These are phyloP conservation scores for Lerista edwardsae DNA, from an alignment of 2,797 vertebrate species.

Conservation along the genomic window DNA sequence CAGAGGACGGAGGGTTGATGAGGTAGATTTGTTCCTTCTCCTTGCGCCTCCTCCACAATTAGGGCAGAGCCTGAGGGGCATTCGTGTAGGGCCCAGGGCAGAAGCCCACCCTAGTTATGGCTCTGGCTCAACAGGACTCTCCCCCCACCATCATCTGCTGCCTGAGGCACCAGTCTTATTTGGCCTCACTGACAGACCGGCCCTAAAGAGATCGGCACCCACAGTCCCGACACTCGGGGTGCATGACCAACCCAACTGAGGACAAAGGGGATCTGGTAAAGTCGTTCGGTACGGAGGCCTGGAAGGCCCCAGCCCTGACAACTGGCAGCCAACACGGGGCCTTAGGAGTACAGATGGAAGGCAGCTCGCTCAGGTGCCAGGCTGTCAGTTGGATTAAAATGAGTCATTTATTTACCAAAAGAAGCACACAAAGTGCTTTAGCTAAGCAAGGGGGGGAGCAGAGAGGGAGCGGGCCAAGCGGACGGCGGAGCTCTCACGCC, in stretches of 20 bases:
- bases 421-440: constrained; percentile 95
- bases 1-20: no score
- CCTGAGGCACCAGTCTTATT: no score
- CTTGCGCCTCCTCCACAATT: no score
- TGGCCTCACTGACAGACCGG: no score
- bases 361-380: constrained; percentile 97
- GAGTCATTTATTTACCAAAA: constrained; percentile 99
- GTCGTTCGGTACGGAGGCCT: constrained; percentile 72
- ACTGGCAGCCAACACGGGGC: constrained; percentile 92
- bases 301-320: constrained; percentile 85
- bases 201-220: no score
- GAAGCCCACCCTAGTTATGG: no score
- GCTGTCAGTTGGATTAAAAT: constrained; percentile 99
- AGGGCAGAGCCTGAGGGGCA: no score
- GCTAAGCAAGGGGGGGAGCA: constrained; percentile 78
- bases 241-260: constrained; percentile 60
- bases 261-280: constrained; percentile 72
- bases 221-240: constrained; percentile 42
- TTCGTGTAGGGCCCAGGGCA: no score
- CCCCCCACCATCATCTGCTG: no score
- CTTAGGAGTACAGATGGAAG: constrained; percentile 98
- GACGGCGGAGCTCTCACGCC: constrained; percentile 75
- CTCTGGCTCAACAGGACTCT: no score
- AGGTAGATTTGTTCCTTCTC: no score
- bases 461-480: constrained; percentile 77